phyloP scores from a whole-genome alignment of 2,797 vertebrate species.

The Oreonectes daqikongensis region DNA sequence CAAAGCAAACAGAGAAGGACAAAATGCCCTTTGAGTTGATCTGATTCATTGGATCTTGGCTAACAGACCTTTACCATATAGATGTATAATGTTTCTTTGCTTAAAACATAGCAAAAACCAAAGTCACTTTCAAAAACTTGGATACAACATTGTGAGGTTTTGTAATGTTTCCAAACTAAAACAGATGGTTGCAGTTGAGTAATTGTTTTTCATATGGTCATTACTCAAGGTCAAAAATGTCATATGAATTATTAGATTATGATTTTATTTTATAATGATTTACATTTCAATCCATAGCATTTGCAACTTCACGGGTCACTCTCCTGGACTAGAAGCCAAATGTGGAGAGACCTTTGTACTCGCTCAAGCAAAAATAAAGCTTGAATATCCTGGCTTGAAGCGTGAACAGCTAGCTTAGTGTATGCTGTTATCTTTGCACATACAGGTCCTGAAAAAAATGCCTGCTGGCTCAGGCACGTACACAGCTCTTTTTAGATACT shows the following conservation, averaged over 20 bases:
- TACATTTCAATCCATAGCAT: neutral
- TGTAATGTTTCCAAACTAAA: neutral
- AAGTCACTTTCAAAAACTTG: neutral
- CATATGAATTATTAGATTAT: too few species aligned
- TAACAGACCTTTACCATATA: neutral
- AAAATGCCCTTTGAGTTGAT: conserved; percentile 7
- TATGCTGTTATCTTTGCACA: conserved; percentile 61
- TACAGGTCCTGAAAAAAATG: conserved; percentile 57
- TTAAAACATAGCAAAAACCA: neutral
- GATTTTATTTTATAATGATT: neutral
- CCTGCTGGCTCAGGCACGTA: conserved; percentile 52
- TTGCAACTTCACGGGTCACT: neutral
- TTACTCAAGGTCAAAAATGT: neutral
- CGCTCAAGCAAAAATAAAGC: conserved; percentile 36
- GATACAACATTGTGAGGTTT: neutral
- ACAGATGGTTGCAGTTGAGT: neutral
- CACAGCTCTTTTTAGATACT: conserved; percentile 59
- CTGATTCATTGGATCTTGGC: neutral
- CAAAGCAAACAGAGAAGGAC: conserved; percentile 13
- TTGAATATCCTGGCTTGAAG: conserved; percentile 47
- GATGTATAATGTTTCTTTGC: neutral
- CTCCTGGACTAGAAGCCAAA: conserved; percentile 4
- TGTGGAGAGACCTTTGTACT: conserved; percentile 33
- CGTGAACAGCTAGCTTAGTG: conserved; percentile 54
- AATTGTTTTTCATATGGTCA: neutral